Evolutionary conservation across 64 coral and sea anemone species (phyloP).

Genomic region (Actinia equina): DNA sequence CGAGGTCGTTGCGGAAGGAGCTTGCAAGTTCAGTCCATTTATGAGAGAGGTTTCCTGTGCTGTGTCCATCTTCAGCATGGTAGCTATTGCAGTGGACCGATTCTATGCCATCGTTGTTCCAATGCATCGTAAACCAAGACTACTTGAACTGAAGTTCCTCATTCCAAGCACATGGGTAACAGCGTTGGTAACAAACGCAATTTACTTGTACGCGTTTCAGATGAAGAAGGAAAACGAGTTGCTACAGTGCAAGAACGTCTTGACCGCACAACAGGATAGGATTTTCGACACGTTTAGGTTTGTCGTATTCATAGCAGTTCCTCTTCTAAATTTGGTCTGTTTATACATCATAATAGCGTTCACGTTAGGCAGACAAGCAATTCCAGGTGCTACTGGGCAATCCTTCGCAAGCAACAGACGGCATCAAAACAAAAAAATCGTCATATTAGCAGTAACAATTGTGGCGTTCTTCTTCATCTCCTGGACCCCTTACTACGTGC

Average conservation of each 20-base stretch:
- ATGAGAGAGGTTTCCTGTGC: conserved; percentile 46
- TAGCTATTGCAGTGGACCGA: conserved; percentile 56
- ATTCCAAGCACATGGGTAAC: background rate
- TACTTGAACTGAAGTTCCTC: background rate
- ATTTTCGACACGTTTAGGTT: conserved; percentile 2
- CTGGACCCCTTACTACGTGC: conserved; percentile 8
- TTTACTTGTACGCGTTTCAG: conserved; percentile 1
- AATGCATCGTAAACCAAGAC: background rate
- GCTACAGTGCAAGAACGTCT: background rate
- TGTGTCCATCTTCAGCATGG: conserved; percentile 61
- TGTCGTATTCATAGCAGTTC: conserved; percentile 1
- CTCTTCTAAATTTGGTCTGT: background rate
- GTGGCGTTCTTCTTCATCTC: conserved; percentile 12
- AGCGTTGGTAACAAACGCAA: background rate
- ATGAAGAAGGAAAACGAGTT: background rate
- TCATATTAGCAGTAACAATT: conserved; percentile 4
- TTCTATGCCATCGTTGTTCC: conserved; percentile 19
- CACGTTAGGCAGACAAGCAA: background rate
- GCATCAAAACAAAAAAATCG: conserved; percentile 7
- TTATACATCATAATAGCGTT: background rate
- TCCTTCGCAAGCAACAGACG: background rate
- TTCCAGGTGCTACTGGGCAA: background rate
- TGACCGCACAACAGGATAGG: background rate
- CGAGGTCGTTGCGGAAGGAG: conserved; percentile 3
- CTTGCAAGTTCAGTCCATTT: conserved; percentile 53